phyloP scores from a whole-genome alignment of 2,888 invertebrate species.

The Malacosoma neustria region DNA sequence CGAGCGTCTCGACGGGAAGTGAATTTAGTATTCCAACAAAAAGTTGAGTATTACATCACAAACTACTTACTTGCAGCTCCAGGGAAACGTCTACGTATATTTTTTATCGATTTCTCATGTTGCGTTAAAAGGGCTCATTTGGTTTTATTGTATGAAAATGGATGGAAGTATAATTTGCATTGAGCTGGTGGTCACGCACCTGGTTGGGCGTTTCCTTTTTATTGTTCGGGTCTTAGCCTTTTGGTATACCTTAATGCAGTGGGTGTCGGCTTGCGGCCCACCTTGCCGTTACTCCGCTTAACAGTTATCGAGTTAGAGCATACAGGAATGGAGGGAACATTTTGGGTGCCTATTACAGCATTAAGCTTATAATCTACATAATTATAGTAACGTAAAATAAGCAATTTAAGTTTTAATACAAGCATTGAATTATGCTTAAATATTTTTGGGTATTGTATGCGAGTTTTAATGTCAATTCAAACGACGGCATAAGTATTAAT shows the following conservation, averaged over 20 bases:
- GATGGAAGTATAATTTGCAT: slow-evolving; percentile 71
- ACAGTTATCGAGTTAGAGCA: too few species aligned
- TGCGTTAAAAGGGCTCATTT: slow-evolving; percentile 71
- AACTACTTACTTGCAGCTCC: slow-evolving; percentile 4
- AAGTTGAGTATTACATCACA: neutral
- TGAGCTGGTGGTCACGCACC: slow-evolving; percentile 67
- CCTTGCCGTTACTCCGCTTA: slow-evolving; percentile 13
- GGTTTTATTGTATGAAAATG: slow-evolving; percentile 68
- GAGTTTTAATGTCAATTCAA: too few species aligned
- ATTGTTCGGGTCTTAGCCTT: slow-evolving; percentile 53
- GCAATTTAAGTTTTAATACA: too few species aligned
- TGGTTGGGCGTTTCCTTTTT: slow-evolving; percentile 47
- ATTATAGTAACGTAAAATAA: too few species aligned
- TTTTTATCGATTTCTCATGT: slow-evolving; percentile 66
- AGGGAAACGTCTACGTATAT: slow-evolving; percentile 21
- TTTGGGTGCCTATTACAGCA: too few species aligned
- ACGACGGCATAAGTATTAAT: too few species aligned
- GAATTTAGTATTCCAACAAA: neutral
- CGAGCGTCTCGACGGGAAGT: too few species aligned
- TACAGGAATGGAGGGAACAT: too few species aligned
- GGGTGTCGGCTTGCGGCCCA: slow-evolving; percentile 26
- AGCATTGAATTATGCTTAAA: too few species aligned
- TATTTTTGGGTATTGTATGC: too few species aligned
- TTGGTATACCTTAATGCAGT: slow-evolving; percentile 45
- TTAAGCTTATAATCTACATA: too few species aligned